These are phyloP conservation scores for Molorchus minor DNA, from an alignment of 2,888 invertebrate genomes.

Conservation along the genomic window DNA sequence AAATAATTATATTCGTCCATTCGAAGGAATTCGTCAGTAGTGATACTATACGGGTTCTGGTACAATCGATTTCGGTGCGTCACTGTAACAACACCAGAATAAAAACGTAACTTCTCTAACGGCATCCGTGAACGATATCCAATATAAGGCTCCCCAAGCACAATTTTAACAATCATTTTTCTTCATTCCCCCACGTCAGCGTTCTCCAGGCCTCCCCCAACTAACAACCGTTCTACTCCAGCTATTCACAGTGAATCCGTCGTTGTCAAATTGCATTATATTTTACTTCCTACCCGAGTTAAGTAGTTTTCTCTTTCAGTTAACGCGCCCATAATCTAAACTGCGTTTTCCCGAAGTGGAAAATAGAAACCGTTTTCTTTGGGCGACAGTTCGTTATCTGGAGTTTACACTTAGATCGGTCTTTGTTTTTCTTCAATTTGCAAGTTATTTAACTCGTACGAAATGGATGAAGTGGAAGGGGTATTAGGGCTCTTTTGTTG, in stretches of 20 bases:
- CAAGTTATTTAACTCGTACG: background rate
- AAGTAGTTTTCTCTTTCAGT: constrained; percentile 18
- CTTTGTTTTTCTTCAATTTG: background rate
- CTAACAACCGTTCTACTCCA: background rate
- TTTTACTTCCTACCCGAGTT: constrained; percentile 6
- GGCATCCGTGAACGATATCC: too few species aligned
- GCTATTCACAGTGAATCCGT: constrained; percentile 7
- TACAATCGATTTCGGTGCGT: background rate
- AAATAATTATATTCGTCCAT: too few species aligned
- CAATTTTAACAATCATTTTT: constrained; percentile 27
- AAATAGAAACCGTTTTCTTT: background rate
- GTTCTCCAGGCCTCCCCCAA: constrained; percentile 8
- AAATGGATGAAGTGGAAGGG: background rate
- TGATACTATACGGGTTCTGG: too few species aligned
- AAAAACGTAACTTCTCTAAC: too few species aligned
- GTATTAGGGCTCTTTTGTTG: background rate
- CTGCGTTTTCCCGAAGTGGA: background rate
- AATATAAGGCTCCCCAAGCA: too few species aligned
- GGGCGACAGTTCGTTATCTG: background rate
- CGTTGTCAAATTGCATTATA: constrained; percentile 23
- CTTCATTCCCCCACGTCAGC: constrained; percentile 18
- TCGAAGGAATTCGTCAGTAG: too few species aligned
- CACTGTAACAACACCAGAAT: background rate
- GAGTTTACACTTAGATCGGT: background rate
- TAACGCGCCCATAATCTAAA: constrained; percentile 3